phyloP scores from a whole-genome alignment of 2,113 vertebrate species.

The Pelvicachromis taeniatus region DNA sequence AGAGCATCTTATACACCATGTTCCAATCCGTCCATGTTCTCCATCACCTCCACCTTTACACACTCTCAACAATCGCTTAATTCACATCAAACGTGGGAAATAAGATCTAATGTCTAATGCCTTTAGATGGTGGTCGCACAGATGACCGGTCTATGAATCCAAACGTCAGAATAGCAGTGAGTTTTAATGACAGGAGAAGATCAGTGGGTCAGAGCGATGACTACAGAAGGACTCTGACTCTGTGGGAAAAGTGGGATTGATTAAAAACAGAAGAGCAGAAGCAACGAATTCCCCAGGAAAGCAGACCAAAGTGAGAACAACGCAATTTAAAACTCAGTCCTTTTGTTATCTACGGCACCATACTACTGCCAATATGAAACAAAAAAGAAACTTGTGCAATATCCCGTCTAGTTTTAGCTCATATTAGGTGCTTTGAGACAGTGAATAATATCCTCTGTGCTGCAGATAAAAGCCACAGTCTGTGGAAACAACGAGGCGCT shows the following conservation, averaged over 20 bases:
- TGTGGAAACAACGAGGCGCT: neutral
- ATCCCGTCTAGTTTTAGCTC: neutral
- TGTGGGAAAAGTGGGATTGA: neutral
- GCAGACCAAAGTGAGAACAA: neutral
- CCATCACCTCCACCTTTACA: neutral
- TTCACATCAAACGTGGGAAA: neutral
- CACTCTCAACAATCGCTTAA: fast-evolving
- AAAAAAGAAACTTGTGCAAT: neutral
- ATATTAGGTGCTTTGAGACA: neutral
- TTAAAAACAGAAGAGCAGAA: neutral
- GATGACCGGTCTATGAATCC: neutral
- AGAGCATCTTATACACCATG: neutral
- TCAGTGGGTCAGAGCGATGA: neutral
- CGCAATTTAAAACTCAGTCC: neutral
- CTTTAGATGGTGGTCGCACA: neutral
- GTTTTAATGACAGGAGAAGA: neutral
- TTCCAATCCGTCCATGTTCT: neutral
- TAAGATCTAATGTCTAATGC: neutral
- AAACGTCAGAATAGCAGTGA: neutral
- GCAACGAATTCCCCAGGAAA: neutral
- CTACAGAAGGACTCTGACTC: neutral
- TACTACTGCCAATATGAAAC: neutral
- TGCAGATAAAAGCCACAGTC: neutral
- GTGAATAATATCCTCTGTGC: neutral
- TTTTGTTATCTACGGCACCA: neutral